Base-by-base conservation (phyloP, 2,113 vertebrate species). In the Rhinogobius similis region DNA sequence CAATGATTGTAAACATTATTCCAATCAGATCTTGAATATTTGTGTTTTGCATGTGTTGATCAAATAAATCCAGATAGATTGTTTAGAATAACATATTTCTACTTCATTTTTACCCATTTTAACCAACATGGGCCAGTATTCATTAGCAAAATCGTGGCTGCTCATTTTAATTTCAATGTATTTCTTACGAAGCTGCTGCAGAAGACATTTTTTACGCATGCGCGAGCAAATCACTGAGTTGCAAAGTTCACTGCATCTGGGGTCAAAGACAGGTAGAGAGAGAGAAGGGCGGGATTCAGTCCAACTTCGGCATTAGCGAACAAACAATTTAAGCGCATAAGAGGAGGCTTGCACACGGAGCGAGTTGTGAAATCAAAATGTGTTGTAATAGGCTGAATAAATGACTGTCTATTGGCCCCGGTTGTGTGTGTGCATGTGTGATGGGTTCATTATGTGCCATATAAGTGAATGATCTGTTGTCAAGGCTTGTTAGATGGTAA, bases 391-490 rank as follows among this genome's bases (percentile, higher is more conserved):
- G 21, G 58, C 70, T 72, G 67, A 4, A 6, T 32, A 82, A 77
- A 73, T 70, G 68, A 79, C 67, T 83, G 74, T 81, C 76, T 81
- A 14, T 75, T 73, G 72, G 80, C 74, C 63, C 66, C 1, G 65
- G 70, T 65, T 56, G 75, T 76, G 76, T 78, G 74, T 65, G 76
- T 68, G 71, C 38, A 73, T 86, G 78, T 81, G 89, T 90, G 89
- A 91, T 86, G 86, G 86, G 87, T 91, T 94, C 90, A 93, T 93
- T 91, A 92, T 88, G 86, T 78, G 79, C 75, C 85, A 85, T 90
- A 89, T 82, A 92, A 89, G 86, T 88, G 87, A 90, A 89, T 86
- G 85, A 90, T 91, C 83, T 88, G 86, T 89, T 90, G 87, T 92
- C 90, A 92, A 89, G 87, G 84, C 83, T 87, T 89, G 87, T 91